phyloP scores from a whole-genome alignment of 2,113 vertebrate species.

The Montifringilla adamsi region DNA sequence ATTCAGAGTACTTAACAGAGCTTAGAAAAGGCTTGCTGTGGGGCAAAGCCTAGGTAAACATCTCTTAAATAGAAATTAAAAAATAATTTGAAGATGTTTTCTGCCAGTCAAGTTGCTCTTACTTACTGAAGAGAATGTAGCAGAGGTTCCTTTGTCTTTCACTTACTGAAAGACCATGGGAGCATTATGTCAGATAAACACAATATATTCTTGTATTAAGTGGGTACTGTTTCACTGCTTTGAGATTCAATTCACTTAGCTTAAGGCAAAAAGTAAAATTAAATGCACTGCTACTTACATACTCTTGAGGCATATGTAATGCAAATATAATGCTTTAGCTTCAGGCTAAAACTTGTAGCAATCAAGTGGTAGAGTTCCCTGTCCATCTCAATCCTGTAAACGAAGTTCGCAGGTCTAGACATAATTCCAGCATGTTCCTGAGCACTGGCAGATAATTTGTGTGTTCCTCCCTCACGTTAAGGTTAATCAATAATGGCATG shows the following conservation, averaged over 20 bases:
- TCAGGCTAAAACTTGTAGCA: constrained; percentile 38
- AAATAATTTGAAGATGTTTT: constrained; percentile 29
- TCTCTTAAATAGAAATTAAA: constrained; percentile 31
- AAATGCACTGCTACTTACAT: neutral
- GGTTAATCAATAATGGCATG: neutral
- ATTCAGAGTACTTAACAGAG: constrained; percentile 11
- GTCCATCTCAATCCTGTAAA: constrained; percentile 17
- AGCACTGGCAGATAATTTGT: neutral
- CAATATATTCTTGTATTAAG: constrained; percentile 6
- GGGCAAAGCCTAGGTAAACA: constrained; percentile 13
- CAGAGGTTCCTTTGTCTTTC: neutral
- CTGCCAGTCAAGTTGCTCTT: neutral
- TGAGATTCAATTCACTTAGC: constrained; percentile 18
- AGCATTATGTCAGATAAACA: neutral
- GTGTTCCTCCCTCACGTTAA: neutral
- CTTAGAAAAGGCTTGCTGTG: neutral
- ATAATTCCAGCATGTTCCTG: neutral
- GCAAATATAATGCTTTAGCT: constrained; percentile 55
- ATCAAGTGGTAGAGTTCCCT: neutral
- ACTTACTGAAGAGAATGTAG: neutral
- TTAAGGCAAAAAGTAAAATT: constrained; percentile 34
- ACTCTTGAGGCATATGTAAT: constrained; percentile 38
- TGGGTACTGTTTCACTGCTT: constrained; percentile 3
- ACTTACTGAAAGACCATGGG: neutral
- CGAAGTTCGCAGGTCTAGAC: neutral